Conservation (phyloP, 2,113 vertebrate species). For the Calyptommatus sinebrachiatus region DNA sequence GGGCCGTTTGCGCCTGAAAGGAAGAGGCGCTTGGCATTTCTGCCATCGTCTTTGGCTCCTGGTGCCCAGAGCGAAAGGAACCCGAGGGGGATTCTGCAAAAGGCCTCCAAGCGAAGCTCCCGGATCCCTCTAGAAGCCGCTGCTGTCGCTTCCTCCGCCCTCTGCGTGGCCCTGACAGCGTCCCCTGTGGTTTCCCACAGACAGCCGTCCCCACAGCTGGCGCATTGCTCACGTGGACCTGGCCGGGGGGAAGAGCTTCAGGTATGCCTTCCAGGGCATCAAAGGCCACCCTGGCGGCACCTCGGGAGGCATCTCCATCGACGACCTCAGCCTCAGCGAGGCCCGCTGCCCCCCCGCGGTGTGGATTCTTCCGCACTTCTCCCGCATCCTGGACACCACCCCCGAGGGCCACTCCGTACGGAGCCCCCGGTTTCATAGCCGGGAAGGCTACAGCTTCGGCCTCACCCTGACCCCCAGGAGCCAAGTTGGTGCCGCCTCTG, state of each 20-base stretch:
- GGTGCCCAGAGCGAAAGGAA: too few relatives aligned
- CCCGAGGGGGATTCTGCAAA: too few relatives aligned
- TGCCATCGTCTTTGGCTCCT: too few relatives aligned
- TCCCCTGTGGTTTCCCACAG: background rate
- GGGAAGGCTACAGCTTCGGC: slow-evolving; percentile 84
- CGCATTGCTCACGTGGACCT: slow-evolving; percentile 86
- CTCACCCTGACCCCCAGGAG: slow-evolving; percentile 68
- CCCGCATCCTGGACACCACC: slow-evolving; percentile 62
- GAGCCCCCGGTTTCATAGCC: slow-evolving; percentile 85
- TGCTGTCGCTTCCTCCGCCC: too few relatives aligned
- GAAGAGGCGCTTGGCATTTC: too few relatives aligned
- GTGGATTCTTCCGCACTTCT: slow-evolving; percentile 83
- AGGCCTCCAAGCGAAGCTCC: too few relatives aligned
- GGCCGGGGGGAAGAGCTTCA: slow-evolving; percentile 78
- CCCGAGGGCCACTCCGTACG: background rate
- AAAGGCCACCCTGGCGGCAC: slow-evolving; percentile 70
- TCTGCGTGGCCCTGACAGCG: background rate
- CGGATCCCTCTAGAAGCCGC: too few relatives aligned
- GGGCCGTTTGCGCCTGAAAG: too few relatives aligned
- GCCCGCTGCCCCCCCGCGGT: slow-evolving; percentile 79
- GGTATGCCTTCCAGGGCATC: slow-evolving; percentile 85
- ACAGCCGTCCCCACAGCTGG: slow-evolving; percentile 66
- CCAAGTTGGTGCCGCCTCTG: rapidly evolving
- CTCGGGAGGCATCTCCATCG: slow-evolving; percentile 79
- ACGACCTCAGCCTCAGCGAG: slow-evolving; percentile 84